Percentiles rank a stretch among this genome's conserved stretches.
These are phyloP conservation scores for Gallinago jamesoni DNA, from an alignment of 2,113 vertebrate species.

Conservation along the genomic window DNA sequence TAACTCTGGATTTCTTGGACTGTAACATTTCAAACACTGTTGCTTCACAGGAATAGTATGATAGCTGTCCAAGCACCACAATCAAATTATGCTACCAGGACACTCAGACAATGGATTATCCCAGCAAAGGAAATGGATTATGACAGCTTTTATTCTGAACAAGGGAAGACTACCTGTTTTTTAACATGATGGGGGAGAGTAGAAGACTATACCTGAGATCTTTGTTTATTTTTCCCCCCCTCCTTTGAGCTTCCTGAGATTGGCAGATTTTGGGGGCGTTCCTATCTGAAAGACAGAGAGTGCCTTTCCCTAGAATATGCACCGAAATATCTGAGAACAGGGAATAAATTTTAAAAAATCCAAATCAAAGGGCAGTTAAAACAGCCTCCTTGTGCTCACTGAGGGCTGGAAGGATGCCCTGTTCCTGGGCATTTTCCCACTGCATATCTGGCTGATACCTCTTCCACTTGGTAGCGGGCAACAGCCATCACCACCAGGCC, in stretches of 20 bases:
- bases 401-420: neutral
- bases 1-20: conserved; percentile 32
- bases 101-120: conserved; percentile 1
- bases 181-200: neutral
- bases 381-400: neutral
- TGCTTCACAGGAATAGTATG: neutral
- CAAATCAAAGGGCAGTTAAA: neutral
- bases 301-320: neutral
- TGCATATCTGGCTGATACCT: neutral
- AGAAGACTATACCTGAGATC: neutral
- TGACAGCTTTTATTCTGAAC: conserved; percentile 15
- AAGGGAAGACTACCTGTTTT: conserved; percentile 19
- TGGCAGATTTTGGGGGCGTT: no score
- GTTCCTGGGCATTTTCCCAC: neutral
- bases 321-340: neutral
- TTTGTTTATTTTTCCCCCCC: neutral
- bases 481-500: neutral
- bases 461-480: neutral
- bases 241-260: neutral
- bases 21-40: neutral
- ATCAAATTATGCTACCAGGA: conserved; percentile 27
- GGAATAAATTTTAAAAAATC: neutral
- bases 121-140: conserved; percentile 45
- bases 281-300: neutral
- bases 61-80: neutral